These are phyloP conservation scores for Chaenodraco wilsoni DNA, from an alignment of 2,797 vertebrate species.

Conservation along the genomic window DNA sequence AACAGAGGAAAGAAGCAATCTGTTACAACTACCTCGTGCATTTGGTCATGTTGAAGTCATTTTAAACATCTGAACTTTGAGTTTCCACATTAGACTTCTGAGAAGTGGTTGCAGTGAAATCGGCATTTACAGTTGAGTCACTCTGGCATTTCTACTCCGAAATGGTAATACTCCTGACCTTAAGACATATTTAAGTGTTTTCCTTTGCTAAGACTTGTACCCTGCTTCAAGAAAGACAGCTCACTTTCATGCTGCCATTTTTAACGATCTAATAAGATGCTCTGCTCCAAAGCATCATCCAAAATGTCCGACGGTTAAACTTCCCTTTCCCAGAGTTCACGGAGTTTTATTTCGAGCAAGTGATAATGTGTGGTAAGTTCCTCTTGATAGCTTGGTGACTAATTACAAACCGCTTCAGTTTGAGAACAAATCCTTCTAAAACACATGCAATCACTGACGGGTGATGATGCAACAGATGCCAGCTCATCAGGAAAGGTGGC, in stretches of 20 bases:
- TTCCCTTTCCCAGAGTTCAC: constrained; percentile 29
- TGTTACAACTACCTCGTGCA: constrained; percentile 6
- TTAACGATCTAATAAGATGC: not conserved
- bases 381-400: constrained; percentile 65
- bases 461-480: constrained; percentile 73
- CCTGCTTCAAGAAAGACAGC: not conserved
- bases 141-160: constrained; percentile 25
- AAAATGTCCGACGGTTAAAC: constrained; percentile 5
- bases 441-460: constrained; percentile 55
- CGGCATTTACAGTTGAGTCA: constrained; percentile 1
- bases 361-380: constrained; percentile 63
- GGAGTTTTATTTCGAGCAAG: constrained; percentile 61
- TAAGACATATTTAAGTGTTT: not conserved
- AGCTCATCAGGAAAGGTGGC: constrained; percentile 71
- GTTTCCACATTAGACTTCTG: constrained; percentile 25
- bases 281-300: constrained; percentile 8
- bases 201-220: not conserved
- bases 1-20: constrained; percentile 39
- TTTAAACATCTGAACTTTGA: constrained; percentile 36
- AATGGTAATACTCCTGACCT: constrained; percentile 17
- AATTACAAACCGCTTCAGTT: constrained; percentile 63
- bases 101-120: constrained; percentile 22
- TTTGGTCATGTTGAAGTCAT: constrained; percentile 28
- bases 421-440: constrained; percentile 71
- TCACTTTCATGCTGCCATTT: constrained; percentile 4